Evolutionary conservation across 2,797 vertebrate genomes (phyloP).

Genomic region (Aulostomus chinensis): DNA sequence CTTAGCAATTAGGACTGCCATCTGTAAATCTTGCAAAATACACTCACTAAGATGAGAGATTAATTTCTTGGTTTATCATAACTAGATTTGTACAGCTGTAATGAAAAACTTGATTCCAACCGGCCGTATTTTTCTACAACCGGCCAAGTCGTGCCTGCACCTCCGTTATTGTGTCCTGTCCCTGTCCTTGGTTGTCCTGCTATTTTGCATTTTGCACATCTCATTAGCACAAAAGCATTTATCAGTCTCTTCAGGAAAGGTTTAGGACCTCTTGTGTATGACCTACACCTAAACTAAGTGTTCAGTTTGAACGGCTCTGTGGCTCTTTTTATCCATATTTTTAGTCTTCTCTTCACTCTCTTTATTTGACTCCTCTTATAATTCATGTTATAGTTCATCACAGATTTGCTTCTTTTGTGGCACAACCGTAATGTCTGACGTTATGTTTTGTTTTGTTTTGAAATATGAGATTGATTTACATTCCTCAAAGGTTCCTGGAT

Average conservation of each 20-base stretch:
- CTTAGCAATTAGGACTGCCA: too few species aligned
- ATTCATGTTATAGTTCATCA: too few species aligned
- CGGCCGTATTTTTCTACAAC: not conserved
- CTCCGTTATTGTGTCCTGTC: conserved; percentile 30
- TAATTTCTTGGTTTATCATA: too few species aligned
- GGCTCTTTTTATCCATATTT: not conserved
- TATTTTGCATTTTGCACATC: conserved; percentile 64
- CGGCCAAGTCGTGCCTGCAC: conserved; percentile 10
- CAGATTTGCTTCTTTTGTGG: too few species aligned
- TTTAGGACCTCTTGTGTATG: conserved; percentile 14
- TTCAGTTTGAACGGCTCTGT: conserved; percentile 21
- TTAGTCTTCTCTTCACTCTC: not conserved
- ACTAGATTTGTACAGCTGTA: not conserved
- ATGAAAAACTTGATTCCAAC: conserved; percentile 4
- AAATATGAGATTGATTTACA: too few species aligned
- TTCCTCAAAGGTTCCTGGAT: too few species aligned
- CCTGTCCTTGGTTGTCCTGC: conserved; percentile 45
- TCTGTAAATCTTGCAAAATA: too few species aligned
- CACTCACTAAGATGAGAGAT: too few species aligned
- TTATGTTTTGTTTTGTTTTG: too few species aligned
- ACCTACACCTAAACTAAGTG: conserved; percentile 45
- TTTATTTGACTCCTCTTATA: not conserved
- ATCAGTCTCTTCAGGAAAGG: conserved; percentile 36
- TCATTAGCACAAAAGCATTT: conserved; percentile 59
- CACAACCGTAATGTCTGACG: too few species aligned